A percentile compares a stretch with the other conserved stretches of the same genome.
Evolutionary conservation across 1,140 invertebrate species (phyloP).

Genomic region (Zaprionus lachaisei): DNA sequence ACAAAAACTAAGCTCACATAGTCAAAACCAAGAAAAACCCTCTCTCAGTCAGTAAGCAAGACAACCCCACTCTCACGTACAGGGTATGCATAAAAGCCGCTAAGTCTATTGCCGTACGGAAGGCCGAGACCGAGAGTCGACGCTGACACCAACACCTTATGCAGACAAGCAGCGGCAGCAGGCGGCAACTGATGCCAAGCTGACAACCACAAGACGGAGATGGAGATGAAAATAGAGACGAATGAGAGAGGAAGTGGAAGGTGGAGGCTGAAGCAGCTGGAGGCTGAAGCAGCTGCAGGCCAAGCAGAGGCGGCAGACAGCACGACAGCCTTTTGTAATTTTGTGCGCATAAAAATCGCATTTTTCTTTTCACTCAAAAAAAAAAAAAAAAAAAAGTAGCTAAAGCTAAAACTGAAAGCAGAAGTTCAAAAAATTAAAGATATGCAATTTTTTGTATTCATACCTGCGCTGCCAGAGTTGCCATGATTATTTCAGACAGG

Average conservation of each 20-base stretch:
- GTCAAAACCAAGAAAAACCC: neutral
- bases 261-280: conserved; percentile 12
- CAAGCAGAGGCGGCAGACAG: neutral
- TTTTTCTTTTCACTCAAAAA: conserved; percentile 46
- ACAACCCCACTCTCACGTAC: neutral
- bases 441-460: conserved; percentile 22
- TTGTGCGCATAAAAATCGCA: conserved; percentile 71
- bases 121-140: conserved; percentile 9
- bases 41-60: neutral
- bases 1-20: neutral
- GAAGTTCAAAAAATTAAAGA: conserved; percentile 60
- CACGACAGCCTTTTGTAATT: conserved; percentile 64
- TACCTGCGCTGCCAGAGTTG: neutral
- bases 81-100: conserved; percentile 18
- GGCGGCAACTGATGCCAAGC: conserved; percentile 45
- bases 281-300: conserved; percentile 18
- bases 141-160: conserved; percentile 37
- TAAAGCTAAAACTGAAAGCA: neutral
- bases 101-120: conserved; percentile 13
- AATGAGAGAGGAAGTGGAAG: neutral
- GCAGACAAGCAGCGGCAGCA: conserved; percentile 10
- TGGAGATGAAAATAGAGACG: conserved; percentile 1
- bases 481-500: conserved; percentile 10
- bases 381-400: conserved; percentile 7
- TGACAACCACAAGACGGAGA: conserved; percentile 64